Base-by-base conservation (phyloP, 2,888 invertebrate genomes). In the Macrophya alboannulata region DNA sequence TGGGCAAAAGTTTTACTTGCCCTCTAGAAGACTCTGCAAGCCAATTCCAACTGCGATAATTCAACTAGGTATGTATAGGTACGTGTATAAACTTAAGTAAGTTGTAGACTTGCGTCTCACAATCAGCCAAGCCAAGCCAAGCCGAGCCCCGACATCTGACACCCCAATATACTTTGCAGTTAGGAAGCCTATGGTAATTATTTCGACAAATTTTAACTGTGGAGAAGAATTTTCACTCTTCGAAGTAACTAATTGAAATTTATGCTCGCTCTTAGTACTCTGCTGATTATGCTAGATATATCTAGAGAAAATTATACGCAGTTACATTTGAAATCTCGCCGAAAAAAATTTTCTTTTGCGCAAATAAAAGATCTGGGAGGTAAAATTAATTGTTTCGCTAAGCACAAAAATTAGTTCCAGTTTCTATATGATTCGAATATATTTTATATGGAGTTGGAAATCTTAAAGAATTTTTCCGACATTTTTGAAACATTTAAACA, bases 11-110 rank as follows among this genome's bases (percentile, higher is more conserved):
- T 74, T 74, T 74, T 43, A 45, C 45, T 43, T 12, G 37, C 25
- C 31, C 12, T 5, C 17, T 68, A 10, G 37, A 68, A 25, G 37
- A 68, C 37, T 68, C 68, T 17, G 37, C 31, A 37, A 68, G 68
- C 43, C 74, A 45, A 45, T 74, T 21, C 12, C 43, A 74, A 74
- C 43, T 25, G 45, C 74, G 43, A 74, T 74, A 74, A 45, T 74
- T 74, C 74, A 74, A 45, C 74, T 45, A 31, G 74, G 43, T 74
- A 74, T 9, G 45, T 74, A 45, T 45, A 45, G 17, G 71, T 74
- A 21, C 25, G 25, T 17, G 45, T 74, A 21, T 43, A 74, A 43
- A 74, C 45, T 45, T 45, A 8, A 74, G 45, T n/a, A 74, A 74
- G 74, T 71, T 43, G 74, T 74, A 45, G 43, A n/a, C 45, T 21